phyloP scores from a whole-genome alignment of 1,140 invertebrate species.

The Drosophila seguyi region DNA sequence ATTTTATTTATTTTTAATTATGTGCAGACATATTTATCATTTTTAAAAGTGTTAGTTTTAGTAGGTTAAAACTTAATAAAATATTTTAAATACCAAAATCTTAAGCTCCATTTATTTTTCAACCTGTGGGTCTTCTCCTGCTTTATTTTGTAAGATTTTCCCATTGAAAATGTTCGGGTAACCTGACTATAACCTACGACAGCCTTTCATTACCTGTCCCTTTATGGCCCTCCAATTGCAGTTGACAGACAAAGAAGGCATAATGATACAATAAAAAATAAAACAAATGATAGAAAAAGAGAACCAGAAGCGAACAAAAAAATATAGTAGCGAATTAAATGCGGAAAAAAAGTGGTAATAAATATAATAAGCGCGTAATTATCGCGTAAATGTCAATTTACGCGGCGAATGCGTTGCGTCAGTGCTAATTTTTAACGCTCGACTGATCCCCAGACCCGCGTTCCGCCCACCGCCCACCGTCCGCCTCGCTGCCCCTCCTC shows the following conservation, averaged over 20 bases:
- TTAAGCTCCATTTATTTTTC: not conserved
- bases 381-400: slow-evolving; percentile 83
- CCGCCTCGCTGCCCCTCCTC: not conserved
- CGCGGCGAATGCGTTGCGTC: slow-evolving; percentile 78
- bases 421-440: slow-evolving; percentile 81
- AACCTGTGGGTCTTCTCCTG: not conserved
- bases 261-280: slow-evolving; percentile 15
- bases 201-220: slow-evolving; percentile 21
- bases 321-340: slow-evolving; percentile 64
- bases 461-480: not conserved
- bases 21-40: not conserved
- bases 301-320: not conserved
- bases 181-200: too few relatives aligned
- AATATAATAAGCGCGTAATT: slow-evolving; percentile 84
- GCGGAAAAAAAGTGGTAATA: slow-evolving; percentile 80
- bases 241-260: slow-evolving; percentile 49
- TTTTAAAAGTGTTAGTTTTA: too few relatives aligned
- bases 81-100: not conserved
- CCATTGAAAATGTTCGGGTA: too few relatives aligned
- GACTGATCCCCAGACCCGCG: slow-evolving; percentile 44
- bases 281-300: slow-evolving; percentile 24
- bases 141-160: not conserved
- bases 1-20: not conserved
- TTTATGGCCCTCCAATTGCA: slow-evolving; percentile 34
- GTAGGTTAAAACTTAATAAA: too few relatives aligned